Evolutionary conservation across 2,797 vertebrate species (phyloP), one percentile per base, ranked within the genome.

Genomic region (Rhinella marina): DNA sequence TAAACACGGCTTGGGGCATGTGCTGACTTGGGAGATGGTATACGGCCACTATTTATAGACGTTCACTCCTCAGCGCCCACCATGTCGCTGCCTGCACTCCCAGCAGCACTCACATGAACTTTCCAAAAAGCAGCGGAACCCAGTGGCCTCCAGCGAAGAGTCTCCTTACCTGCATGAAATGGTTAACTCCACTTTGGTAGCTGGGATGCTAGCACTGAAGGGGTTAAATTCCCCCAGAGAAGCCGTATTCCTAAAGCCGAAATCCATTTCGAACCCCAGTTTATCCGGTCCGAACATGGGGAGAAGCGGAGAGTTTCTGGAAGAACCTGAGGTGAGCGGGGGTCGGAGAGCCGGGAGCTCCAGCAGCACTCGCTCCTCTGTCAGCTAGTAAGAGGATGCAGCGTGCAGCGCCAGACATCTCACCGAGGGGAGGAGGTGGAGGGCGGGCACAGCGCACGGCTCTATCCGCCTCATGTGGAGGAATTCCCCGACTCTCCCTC

Each of bases 141-240:
- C 41, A 41, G 41, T 41, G 41, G 41, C 41, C 41, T 6, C 41
- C 41, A 2, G 32, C 32, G 32, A 62, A 29, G 14, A 9, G 7
- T 21, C 57, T n/a, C 27, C 32, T 93, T 94, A 98, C 97, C 98
- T 98, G 97, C 98, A 98, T 66, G 97, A 98, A 90, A 99, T 96
- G 2, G 97, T 98, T 93, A 99, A 95, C 94, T 99, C 98, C 95
- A 99, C 98, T 94, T 97, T 97, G 90, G 98, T 99, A 84, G 98
- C 98, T 10, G 98, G 98, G 90, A 99, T 96, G 82, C 96, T 95
- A 54, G 96, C 94, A 92, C 95, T 96, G 87, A 98, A 95, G 56
- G 96, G 95, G 93, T 95, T 97, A 93, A 98, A 96, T 92, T 97
- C 97, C 88, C 97, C 97, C 91, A 97, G 94, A 91, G 97, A 96